These are phyloP conservation scores for Mesorhabditis spiculigera DNA, from an alignment of 2,888 invertebrate genomes.

Conservation along the genomic window DNA sequence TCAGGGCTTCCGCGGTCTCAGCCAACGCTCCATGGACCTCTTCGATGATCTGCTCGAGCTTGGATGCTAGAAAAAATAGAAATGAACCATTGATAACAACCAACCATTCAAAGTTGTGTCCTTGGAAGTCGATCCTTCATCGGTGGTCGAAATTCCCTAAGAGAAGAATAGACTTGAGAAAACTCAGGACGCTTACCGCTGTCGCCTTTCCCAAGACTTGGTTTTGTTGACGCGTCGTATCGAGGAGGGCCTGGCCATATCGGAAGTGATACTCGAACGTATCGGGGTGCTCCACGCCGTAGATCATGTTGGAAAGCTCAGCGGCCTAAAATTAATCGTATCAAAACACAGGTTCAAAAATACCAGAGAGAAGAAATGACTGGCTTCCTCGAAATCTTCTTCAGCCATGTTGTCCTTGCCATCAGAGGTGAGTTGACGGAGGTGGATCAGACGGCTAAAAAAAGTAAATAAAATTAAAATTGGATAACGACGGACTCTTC, in stretches of 20 bases:
- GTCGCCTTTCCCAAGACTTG: background rate
- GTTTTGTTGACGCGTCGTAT: background rate
- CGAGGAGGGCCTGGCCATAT: background rate
- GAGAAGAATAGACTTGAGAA: too few relatives aligned
- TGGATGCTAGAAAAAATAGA: background rate
- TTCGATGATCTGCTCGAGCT: background rate
- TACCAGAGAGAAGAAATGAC: background rate
- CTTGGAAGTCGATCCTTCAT: background rate
- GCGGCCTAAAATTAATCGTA: background rate
- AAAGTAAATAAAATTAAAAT: background rate
- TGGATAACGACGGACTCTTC: background rate
- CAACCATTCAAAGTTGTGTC: background rate
- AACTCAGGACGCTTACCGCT: background rate
- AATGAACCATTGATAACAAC: background rate
- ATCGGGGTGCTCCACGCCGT: background rate
- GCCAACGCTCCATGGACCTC: background rate
- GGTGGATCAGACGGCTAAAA: too few relatives aligned
- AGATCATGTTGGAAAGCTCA: background rate
- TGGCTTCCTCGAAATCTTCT: conserved; percentile 4
- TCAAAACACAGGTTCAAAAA: background rate
- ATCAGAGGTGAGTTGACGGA: background rate
- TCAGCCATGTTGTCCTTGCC: background rate
- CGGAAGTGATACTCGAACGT: background rate
- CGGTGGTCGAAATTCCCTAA: too few relatives aligned
- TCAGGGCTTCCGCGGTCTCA: background rate